Conservation (phyloP, 1,140 invertebrate species). For the Brachionus asplanchnoidis region DNA sequence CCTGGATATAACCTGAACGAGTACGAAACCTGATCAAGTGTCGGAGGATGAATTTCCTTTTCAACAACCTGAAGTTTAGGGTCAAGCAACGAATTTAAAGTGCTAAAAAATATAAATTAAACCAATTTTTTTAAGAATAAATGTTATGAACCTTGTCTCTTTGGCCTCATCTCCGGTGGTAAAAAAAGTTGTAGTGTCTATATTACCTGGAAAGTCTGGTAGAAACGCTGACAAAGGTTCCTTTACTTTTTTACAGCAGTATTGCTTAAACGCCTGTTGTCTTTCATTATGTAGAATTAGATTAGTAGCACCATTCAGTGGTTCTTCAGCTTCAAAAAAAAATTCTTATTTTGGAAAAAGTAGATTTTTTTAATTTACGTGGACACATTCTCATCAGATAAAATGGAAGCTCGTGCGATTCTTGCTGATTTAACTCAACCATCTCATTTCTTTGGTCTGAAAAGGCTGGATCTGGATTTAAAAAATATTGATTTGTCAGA, state of each 20-base stretch:
- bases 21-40: background rate
- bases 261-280: conserved; percentile 39
- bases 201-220: conserved; percentile 39
- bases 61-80: conserved; percentile 21
- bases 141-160: background rate
- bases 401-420: conserved; percentile 21
- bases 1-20: conserved; percentile 21
- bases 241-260: conserved; percentile 41
- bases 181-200: conserved; percentile 15
- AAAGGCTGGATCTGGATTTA: background rate
- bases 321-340: conserved; percentile 12
- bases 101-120: background rate
- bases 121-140: background rate
- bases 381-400: background rate
- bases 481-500: background rate
- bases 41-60: conserved; percentile 25
- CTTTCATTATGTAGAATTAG: conserved; percentile 37
- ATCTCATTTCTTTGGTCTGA: background rate
- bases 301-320: conserved; percentile 21
- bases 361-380: background rate
- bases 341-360: background rate
- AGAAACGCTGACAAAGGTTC: conserved; percentile 37
- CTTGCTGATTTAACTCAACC: background rate
- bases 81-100: conserved; percentile 10
- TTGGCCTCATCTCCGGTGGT: conserved; percentile 10